Percentiles rank a stretch among this genome's conserved stretches.
phyloP scores from a whole-genome alignment of 2,888 invertebrate species.

The Tetragnatha montana region DNA sequence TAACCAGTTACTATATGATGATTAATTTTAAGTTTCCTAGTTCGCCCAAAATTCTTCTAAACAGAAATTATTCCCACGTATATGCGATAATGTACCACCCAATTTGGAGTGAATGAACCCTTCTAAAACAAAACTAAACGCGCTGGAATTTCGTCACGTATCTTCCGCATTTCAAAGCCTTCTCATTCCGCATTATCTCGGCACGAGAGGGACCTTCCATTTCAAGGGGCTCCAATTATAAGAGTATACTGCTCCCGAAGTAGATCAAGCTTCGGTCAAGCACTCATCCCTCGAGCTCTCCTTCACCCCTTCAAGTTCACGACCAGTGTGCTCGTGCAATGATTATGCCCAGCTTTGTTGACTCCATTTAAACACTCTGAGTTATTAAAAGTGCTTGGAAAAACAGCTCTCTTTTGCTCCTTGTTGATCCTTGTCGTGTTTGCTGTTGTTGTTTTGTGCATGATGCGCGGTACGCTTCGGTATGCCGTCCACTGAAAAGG shows the following conservation, averaged over 20 bases:
- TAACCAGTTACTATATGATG: too few relatives aligned
- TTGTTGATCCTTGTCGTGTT: too few relatives aligned
- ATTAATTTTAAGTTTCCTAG: too few relatives aligned
- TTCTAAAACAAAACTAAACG: too few relatives aligned
- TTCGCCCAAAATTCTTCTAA: too few relatives aligned
- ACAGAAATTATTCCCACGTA: too few relatives aligned
- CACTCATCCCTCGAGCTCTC: conserved; percentile 1
- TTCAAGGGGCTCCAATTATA: conserved; percentile 40
- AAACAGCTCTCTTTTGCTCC: conserved; percentile 25
- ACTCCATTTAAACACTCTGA: not conserved
- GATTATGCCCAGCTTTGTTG: conserved; percentile 52
- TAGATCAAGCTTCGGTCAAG: conserved; percentile 40
- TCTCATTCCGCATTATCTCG: conserved; percentile 45
- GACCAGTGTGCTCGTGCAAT: conserved; percentile 14
- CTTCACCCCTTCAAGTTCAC: conserved; percentile 24
- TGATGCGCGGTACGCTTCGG: conserved; percentile 8
- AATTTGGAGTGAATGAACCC: too few relatives aligned
- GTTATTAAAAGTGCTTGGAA: conserved; percentile 23
- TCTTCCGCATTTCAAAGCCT: conserved; percentile 1
- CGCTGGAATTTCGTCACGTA: too few relatives aligned
- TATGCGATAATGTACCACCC: too few relatives aligned
- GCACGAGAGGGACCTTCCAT: conserved; percentile 48
- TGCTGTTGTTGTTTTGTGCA: too few relatives aligned
- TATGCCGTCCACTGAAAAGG: conserved; percentile 1
- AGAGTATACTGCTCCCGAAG: conserved; percentile 16